phyloP scores from a whole-genome alignment of 1,140 invertebrate genomes.

The Parasteatoda tepidariorum region DNA sequence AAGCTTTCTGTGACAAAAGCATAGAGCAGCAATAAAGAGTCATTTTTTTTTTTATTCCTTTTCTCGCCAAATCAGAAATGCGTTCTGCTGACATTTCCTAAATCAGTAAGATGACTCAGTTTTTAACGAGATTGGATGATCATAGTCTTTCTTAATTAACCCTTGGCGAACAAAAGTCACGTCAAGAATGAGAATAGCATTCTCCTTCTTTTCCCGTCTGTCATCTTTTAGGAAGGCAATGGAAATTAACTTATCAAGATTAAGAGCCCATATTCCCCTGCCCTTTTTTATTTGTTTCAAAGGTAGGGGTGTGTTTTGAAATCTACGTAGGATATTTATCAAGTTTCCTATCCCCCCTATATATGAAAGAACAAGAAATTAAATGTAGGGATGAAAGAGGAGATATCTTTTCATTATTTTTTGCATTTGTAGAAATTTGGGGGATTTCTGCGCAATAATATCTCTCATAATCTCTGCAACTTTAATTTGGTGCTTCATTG shows the following conservation, averaged over 20 bases:
- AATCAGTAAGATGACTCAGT: constrained; percentile 22
- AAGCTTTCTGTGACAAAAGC: too few species aligned
- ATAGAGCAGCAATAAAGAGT: too few species aligned
- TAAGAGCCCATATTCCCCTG: too few species aligned
- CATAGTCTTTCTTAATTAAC: constrained; percentile 46
- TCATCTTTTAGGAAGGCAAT: not conserved
- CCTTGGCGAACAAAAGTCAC: not conserved
- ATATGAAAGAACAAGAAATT: too few species aligned
- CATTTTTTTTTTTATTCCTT: not conserved
- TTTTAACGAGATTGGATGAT: constrained; percentile 37
- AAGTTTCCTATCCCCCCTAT: too few species aligned
- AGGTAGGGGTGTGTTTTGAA: constrained; percentile 22
- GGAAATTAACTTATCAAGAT: constrained; percentile 50
- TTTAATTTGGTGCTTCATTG: too few species aligned
- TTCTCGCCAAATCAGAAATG: constrained; percentile 9
- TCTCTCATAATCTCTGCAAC: too few species aligned
- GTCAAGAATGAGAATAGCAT: not conserved
- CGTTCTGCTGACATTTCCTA: constrained; percentile 23
- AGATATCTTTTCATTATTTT: too few species aligned
- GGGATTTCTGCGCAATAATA: too few species aligned
- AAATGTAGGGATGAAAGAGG: too few species aligned
- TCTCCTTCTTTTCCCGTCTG: not conserved
- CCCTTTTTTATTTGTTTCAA: too few species aligned
- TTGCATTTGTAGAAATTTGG: too few species aligned
- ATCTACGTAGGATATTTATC: constrained; percentile 5